phyloP scores from a whole-genome alignment of 2,797 vertebrate genomes.

The Mus caroli region DNA sequence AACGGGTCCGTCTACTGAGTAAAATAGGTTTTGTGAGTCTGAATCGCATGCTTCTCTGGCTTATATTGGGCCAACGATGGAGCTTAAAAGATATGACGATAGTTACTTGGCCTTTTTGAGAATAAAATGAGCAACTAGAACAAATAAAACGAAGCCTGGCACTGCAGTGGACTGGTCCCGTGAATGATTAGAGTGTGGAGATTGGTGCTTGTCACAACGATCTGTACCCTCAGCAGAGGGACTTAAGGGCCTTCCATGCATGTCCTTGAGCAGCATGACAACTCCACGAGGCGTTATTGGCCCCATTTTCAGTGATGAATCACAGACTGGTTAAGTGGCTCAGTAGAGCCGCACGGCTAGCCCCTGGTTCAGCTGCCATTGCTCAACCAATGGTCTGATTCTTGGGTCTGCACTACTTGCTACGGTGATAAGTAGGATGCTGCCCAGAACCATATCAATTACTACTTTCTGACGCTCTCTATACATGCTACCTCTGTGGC shows the following conservation, averaged over 20 bases:
- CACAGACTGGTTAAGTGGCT: background rate
- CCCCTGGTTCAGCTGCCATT: background rate
- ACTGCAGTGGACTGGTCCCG: conserved; percentile 23
- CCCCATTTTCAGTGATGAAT: background rate
- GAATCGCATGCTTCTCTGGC: background rate
- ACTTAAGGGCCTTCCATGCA: background rate
- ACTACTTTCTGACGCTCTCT: background rate
- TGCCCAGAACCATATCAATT: no score
- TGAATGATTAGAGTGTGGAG: background rate
- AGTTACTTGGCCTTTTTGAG: background rate
- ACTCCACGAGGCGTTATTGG: background rate
- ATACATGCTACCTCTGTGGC: background rate
- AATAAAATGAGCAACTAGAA: background rate
- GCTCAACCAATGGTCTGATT: background rate
- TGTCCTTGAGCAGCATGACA: background rate
- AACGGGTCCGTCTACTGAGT: background rate
- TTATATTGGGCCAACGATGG: background rate
- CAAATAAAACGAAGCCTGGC: background rate
- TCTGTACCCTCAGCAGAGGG: background rate
- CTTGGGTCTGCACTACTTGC: background rate
- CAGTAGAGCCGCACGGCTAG: background rate
- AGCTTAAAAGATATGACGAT: conserved; percentile 28
- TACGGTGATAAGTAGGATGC: background rate
- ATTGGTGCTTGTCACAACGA: background rate
- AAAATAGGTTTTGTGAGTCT: background rate